Evolutionary conservation across 30 jellyfish, hydroid and myxozoan genomes (phyloP), one percentile per base, ranked within the genome.

Genomic region (Aurelia coerulea): DNA sequence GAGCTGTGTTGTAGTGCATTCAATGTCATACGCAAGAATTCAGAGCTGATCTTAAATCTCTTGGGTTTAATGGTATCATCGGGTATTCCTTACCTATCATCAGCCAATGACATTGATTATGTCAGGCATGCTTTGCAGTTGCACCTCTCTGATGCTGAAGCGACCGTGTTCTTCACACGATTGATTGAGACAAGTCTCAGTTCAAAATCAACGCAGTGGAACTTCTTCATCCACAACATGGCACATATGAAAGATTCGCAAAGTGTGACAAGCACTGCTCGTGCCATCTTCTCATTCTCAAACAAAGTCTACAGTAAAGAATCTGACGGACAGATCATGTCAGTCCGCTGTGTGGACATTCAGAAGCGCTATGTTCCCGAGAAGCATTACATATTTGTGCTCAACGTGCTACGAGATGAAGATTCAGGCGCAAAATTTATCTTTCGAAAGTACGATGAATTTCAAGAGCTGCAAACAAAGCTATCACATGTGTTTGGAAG

Each of bases 51-150:
- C 60, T 88, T 95, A 62, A 95, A 94, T 90, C 85, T 94, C 60
- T 75, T 94, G 49, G 97, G 99, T 15, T 77, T 94, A 68, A 94
- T 94, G 99, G 99, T 94, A 16, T 94, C 96, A 10, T 94, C 99
- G 2, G 99, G 96, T 29, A 94, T 94, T 71, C 89, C 97, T 14
- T 94, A 94, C 78, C 91, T 90, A 13, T 95, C 99, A 41, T 56
- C 83, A 18, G 76, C 92, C 62, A 88, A 78, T 39, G 97, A 90
- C 87, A 67, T 95, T 2, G 89, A 84, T 6, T 95, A 90, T 67
- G 98, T 95, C 10, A 74, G 88, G 9, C 77, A 95, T 77, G 93
- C 97, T 8, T 60, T 95, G 81, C 97, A 95, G 78, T 72, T 87
- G 49, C 91, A 90, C 19, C 85, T 90, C 56, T 56, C 92, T 5